These are phyloP conservation scores for Geotria australis DNA, from an alignment of 2,797 vertebrate species.

Conservation along the genomic window DNA sequence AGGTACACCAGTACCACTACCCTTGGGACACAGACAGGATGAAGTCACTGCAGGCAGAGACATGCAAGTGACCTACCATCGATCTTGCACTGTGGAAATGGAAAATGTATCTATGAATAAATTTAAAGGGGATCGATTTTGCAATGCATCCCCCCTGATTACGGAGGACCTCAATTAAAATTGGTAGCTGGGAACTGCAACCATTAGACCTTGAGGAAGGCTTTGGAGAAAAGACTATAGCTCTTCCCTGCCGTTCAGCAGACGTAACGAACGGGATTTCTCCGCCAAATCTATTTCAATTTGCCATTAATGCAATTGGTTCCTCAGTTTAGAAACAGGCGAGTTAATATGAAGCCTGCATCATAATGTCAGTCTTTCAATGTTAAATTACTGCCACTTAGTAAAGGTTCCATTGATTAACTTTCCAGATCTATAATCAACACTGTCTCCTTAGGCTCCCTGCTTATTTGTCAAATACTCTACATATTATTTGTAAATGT, in stretches of 20 bases:
- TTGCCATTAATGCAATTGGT: not conserved
- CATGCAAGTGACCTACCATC: not conserved
- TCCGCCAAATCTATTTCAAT: not conserved
- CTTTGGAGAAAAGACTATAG: not conserved
- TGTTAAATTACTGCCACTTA: too few relatives aligned
- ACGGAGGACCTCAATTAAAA: not conserved
- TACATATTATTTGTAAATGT: too few relatives aligned
- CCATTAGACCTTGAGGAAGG: not conserved
- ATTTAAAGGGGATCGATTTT: not conserved
- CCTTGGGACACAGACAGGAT: not conserved
- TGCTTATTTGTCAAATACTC: too few relatives aligned
- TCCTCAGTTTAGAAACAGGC: not conserved
- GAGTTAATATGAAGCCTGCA: not conserved
- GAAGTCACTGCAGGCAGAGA: not conserved
- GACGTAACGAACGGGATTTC: not conserved
- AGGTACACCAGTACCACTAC: too few relatives aligned
- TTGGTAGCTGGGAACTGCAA: not conserved
- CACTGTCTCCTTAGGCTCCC: too few relatives aligned
- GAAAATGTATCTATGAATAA: not conserved
- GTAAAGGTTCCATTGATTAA: too few relatives aligned
- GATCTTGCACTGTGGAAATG: not conserved
- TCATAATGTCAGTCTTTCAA: too few relatives aligned
- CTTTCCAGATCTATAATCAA: too few relatives aligned
- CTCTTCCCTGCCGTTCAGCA: not conserved
- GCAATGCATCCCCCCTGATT: not conserved